Percentiles rank a stretch among this genome's conserved stretches.
phyloP scores from a whole-genome alignment of 2,113 vertebrate species.

The Tenrec ecaudatus region DNA sequence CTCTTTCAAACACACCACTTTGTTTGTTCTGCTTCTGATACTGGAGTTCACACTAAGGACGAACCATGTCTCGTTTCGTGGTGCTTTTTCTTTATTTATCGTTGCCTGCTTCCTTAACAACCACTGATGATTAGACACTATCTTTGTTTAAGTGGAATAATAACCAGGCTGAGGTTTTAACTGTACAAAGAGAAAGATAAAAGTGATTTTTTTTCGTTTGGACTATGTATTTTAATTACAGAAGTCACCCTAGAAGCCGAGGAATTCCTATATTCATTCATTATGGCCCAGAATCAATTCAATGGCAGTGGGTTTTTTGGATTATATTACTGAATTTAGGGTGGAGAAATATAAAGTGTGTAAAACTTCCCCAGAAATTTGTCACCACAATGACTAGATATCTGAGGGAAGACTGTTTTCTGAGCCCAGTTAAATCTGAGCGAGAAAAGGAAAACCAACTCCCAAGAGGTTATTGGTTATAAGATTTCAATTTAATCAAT shows the following conservation, averaged over 20 bases:
- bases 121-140: background rate
- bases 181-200: background rate
- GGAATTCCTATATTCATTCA: too few relatives aligned
- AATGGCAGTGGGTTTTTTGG: too few relatives aligned
- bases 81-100: background rate
- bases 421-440: background rate
- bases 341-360: background rate
- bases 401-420: background rate
- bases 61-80: background rate
- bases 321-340: too few relatives aligned
- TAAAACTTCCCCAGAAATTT: slow-evolving; percentile 5
- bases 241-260: too few relatives aligned
- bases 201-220: slow-evolving; percentile 10
- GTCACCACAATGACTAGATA: background rate
- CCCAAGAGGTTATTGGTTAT: background rate
- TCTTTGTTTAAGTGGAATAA: slow-evolving; percentile 30
- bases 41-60: slow-evolving; percentile 24
- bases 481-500: background rate
- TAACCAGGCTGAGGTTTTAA: background rate
- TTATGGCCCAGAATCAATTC: too few relatives aligned
- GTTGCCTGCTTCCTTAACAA: background rate
- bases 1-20: slow-evolving; percentile 18
- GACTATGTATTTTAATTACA: background rate
- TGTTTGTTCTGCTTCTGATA: slow-evolving; percentile 2
- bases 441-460: background rate